Conservation (phyloP, 1,140 invertebrate species). For the Formica selysi region DNA sequence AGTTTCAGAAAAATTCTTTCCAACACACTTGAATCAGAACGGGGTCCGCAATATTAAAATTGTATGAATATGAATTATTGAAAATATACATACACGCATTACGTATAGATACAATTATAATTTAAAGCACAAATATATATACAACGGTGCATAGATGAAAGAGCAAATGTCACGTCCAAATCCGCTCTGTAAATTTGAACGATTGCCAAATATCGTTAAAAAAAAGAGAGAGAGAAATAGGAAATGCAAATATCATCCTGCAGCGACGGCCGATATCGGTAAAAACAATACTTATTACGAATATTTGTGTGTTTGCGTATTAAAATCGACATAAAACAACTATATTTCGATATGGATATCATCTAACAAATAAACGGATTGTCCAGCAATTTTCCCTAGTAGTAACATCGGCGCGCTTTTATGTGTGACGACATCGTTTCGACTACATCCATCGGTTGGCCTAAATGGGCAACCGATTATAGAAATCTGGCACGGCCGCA, state of each 20-base stretch:
- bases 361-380: slow-evolving; percentile 59
- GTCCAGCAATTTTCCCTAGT: slow-evolving; percentile 42
- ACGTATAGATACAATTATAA: background rate
- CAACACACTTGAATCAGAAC: background rate
- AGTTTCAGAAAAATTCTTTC: background rate
- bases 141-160: slow-evolving; percentile 4
- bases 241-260: slow-evolving; percentile 6
- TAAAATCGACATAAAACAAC: slow-evolving; percentile 36
- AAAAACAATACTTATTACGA: slow-evolving; percentile 32
- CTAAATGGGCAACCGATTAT: slow-evolving; percentile 63
- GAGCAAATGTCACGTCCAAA: slow-evolving; percentile 15
- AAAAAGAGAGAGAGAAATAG: background rate
- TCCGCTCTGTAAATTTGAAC: slow-evolving; percentile 22
- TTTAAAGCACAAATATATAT: slow-evolving; percentile 4
- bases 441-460: slow-evolving; percentile 44
- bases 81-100: slow-evolving; percentile 2
- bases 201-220: background rate
- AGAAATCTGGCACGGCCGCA: slow-evolving; percentile 49
- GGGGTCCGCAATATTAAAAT: background rate
- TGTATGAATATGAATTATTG: background rate
- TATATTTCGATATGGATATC: slow-evolving; percentile 40
- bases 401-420: slow-evolving; percentile 35
- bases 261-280: slow-evolving; percentile 15
- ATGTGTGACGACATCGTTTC: slow-evolving; percentile 51
- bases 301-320: background rate